Conservation (phyloP, 2,113 vertebrate species). For the Felis chaus region DNA sequence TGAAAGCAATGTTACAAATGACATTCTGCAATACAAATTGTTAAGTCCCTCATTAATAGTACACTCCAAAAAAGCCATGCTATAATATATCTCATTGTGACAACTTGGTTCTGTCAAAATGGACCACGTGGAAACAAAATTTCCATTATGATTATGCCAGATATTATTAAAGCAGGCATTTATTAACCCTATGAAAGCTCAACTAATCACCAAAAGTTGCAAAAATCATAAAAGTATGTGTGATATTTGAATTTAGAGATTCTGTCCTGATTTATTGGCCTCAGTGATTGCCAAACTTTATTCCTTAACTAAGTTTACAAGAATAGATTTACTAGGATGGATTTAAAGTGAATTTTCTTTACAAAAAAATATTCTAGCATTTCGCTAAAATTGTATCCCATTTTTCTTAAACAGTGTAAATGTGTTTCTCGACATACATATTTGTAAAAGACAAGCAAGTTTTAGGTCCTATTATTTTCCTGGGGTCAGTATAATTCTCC, state of each 20-base stretch:
- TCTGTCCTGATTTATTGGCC: not conserved
- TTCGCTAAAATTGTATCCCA: not conserved
- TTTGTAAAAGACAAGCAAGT: not conserved
- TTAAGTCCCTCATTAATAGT: not conserved
- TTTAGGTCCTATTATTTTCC: not conserved
- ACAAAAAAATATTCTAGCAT: not conserved
- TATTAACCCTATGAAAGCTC: not conserved
- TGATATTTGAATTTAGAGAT: not conserved
- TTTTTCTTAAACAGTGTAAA: not conserved
- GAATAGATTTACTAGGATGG: not conserved
- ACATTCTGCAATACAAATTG: not conserved
- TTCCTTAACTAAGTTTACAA: not conserved
- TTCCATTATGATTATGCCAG: not conserved
- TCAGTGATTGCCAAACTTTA: not conserved
- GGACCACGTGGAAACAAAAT: not conserved
- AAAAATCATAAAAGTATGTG: not conserved
- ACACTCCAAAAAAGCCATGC: not conserved
- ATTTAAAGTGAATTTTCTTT: not conserved
- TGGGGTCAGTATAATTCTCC: not conserved
- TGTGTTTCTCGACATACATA: not conserved
- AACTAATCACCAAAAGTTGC: not conserved
- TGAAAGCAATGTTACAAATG: not conserved
- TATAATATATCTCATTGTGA: not conserved
- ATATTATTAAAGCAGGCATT: not conserved
- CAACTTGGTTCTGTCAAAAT: not conserved